A percentile compares a stretch with the other conserved stretches of the same genome.
Conservation (phyloP, 30 jellyfish, hydroid and myxozoan genomes). For the Hydractinia symbiolongicarpus region DNA sequence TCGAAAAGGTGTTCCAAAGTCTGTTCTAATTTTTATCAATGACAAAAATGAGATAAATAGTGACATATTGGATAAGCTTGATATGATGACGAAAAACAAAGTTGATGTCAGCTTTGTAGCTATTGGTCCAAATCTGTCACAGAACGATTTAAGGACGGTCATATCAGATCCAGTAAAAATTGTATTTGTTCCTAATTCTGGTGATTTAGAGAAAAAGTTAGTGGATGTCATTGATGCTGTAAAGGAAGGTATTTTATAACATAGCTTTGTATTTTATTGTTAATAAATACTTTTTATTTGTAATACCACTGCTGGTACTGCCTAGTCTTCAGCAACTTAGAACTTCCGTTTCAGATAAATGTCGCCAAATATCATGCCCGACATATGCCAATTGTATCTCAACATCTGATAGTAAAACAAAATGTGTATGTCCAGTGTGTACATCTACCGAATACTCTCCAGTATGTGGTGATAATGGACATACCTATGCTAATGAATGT, state of each 20-base stretch:
- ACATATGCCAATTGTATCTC: neutral
- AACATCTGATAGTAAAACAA: neutral
- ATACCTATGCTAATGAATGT: conserved; percentile 70
- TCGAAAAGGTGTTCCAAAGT: conserved; percentile 42
- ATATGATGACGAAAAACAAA: neutral
- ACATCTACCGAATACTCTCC: conserved; percentile 40
- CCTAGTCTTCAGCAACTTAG: no score
- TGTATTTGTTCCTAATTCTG: neutral
- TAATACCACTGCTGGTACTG: no score
- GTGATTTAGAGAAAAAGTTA: no score
- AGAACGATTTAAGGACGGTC: neutral
- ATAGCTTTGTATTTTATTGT: no score
- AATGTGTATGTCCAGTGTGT: conserved; percentile 10
- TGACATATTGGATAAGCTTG: neutral
- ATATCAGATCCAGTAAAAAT: neutral
- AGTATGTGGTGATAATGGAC: conserved; percentile 57
- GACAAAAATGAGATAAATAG: neutral
- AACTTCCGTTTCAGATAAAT: conserved; percentile 21
- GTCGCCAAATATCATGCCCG: conserved; percentile 11
- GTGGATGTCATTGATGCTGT: no score
- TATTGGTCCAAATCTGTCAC: neutral
- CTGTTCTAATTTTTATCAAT: conserved; percentile 39
- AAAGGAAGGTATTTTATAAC: no score
- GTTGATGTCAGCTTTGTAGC: neutral
- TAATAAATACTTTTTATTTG: no score